Conservation (phyloP, 2,888 invertebrate genomes). For the Netelia fuscicornis region DNA sequence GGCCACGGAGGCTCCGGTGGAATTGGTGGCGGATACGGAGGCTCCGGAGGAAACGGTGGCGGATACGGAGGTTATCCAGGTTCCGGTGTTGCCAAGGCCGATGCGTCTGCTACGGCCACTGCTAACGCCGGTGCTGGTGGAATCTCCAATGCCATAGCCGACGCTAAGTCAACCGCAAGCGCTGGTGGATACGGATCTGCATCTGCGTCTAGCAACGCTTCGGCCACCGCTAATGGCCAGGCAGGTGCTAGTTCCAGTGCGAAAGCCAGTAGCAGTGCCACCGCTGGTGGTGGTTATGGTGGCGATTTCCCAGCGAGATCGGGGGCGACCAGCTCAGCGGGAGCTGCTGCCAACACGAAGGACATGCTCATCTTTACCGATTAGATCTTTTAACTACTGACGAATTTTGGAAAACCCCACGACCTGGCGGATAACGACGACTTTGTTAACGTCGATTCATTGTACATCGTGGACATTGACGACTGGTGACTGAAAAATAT, state of each 20-base stretch:
- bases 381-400: constrained; percentile 38
- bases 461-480: background rate
- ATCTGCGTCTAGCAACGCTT: constrained; percentile 71
- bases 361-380: constrained; percentile 76
- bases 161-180: constrained; percentile 68
- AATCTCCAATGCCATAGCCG: constrained; percentile 68
- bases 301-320: constrained; percentile 70
- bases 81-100: constrained; percentile 55
- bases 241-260: constrained; percentile 68
- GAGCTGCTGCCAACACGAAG: constrained; percentile 70
- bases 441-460: background rate
- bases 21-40: constrained; percentile 42
- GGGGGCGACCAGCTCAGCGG: constrained; percentile 74
- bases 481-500: constrained; percentile 3
- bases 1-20: constrained; percentile 43
- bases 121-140: constrained; percentile 68
- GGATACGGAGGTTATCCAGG: constrained; percentile 48
- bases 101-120: constrained; percentile 70
- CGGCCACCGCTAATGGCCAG: constrained; percentile 67
- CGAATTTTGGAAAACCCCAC: constrained; percentile 10
- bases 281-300: constrained; percentile 57
- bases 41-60: background rate
- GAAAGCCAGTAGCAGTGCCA: constrained; percentile 70
- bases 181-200: constrained; percentile 68
- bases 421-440: constrained; percentile 14